These are phyloP conservation scores for Apamea epomidion DNA, from an alignment of 2,888 invertebrate species.

Conservation along the genomic window DNA sequence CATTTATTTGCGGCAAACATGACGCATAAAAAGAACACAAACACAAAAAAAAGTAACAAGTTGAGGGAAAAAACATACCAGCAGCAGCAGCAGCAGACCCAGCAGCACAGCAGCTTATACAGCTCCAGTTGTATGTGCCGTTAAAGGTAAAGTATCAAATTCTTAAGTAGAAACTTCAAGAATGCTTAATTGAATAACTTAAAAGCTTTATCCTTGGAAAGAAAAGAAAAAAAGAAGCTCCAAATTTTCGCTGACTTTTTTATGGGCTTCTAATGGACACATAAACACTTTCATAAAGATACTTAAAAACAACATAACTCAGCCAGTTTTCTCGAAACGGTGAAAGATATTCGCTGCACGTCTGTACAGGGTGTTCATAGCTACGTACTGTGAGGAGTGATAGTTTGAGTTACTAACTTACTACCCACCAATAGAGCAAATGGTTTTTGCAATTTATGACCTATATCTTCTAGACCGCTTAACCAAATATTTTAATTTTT, in stretches of 20 bases:
- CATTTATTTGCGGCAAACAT: too few species aligned
- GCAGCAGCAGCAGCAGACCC: too few species aligned
- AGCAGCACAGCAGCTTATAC: too few species aligned
- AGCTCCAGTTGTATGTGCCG: not conserved
- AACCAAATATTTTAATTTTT: not conserved
- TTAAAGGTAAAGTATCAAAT: too few species aligned
- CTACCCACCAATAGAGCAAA: not conserved
- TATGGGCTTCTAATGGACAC: not conserved
- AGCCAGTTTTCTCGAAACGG: conserved; percentile 14
- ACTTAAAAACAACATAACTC: conserved; percentile 27
- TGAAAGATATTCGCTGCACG: conserved; percentile 41
- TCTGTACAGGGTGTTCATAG: conserved; percentile 4
- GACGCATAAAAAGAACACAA: too few species aligned
- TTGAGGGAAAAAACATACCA: too few species aligned
- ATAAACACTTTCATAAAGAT: conserved; percentile 8
- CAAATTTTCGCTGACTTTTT: conserved; percentile 6
- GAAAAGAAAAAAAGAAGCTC: not conserved
- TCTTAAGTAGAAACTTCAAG: not conserved
- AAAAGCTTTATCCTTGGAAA: not conserved
- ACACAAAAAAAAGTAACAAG: too few species aligned
- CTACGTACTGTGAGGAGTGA: not conserved
- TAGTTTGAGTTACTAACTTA: not conserved
- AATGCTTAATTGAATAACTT: not conserved
- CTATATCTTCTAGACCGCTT: not conserved
- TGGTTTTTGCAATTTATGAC: not conserved